phyloP scores from a whole-genome alignment of 2,888 invertebrate species.

The Morpho deidamia region DNA sequence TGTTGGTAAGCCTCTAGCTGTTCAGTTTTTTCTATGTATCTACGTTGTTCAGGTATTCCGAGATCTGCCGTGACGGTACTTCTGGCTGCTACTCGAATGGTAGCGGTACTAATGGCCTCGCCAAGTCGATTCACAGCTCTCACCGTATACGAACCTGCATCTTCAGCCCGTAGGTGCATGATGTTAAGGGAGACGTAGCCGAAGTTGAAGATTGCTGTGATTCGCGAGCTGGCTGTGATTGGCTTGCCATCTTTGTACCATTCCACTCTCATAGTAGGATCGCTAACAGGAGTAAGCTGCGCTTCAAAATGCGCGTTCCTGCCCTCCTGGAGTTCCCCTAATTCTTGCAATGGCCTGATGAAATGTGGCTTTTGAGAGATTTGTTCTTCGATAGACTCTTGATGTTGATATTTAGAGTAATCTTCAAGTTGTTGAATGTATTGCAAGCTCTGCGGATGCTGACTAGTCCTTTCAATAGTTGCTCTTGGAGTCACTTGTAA shows the following conservation, averaged over 20 bases:
- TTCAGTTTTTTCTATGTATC: conserved; percentile 94
- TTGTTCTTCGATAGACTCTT: conserved; percentile 90
- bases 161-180: conserved; percentile 98
- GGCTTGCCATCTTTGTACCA: conserved; percentile 97
- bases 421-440: conserved; percentile 95
- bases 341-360: conserved; percentile 90
- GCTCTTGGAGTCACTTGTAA: conserved; percentile 89
- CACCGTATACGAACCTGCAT: conserved; percentile 96
- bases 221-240: conserved; percentile 97
- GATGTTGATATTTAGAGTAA: conserved; percentile 91
- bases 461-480: conserved; percentile 91
- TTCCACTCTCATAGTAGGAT: conserved; percentile 95
- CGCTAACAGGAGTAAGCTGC: conserved; percentile 93
- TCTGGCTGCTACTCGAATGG: conserved; percentile 85
- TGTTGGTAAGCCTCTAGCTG: conserved; percentile 93
- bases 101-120: conserved; percentile 91
- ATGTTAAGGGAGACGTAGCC: conserved; percentile 99
- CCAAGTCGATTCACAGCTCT: conserved; percentile 94
- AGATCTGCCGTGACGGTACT: conserved; percentile 92
- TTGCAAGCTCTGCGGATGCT: conserved; percentile 94
- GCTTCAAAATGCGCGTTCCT: conserved; percentile 96
- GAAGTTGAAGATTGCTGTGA: conserved; percentile 98
- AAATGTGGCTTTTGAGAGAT: conserved; percentile 90
- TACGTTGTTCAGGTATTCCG: conserved; percentile 93
- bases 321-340: conserved; percentile 93